Evolutionary conservation across 2,797 vertebrate species (phyloP).

Genomic region (Pyrocephalus nanus): DNA sequence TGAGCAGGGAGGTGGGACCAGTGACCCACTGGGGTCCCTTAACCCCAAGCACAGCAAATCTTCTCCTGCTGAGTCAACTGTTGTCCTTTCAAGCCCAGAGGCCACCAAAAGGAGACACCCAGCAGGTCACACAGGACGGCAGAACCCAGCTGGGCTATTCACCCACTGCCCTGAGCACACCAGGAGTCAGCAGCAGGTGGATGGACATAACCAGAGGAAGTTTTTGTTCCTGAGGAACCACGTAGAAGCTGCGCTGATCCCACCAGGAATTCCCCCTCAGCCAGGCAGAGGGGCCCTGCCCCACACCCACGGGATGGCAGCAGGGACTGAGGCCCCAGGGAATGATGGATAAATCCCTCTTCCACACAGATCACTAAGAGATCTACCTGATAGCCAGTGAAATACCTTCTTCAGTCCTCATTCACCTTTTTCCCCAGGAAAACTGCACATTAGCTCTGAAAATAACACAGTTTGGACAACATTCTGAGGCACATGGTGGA

Average conservation of each 20-base stretch:
- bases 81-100: not conserved
- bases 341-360: not conserved
- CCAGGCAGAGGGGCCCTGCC: not conserved
- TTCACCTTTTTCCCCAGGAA: too few species aligned
- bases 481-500: not conserved
- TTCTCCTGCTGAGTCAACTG: not conserved
- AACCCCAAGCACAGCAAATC: not conserved
- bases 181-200: not conserved
- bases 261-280: accelerated
- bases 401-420: not conserved
- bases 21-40: not conserved
- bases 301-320: accelerated
- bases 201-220: not conserved
- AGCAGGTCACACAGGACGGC: accelerated
- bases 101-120: not conserved
- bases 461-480: accelerated
- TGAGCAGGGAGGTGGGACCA: not conserved
- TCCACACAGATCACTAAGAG: accelerated
- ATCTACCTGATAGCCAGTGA: not conserved
- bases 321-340: not conserved
- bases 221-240: accelerated
- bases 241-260: not conserved
- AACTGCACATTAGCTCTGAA: not conserved
- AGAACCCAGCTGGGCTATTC: not conserved
- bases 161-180: not conserved